phyloP scores from a whole-genome alignment of 1,140 invertebrate genomes.

The Acromyrmex echinatior region DNA sequence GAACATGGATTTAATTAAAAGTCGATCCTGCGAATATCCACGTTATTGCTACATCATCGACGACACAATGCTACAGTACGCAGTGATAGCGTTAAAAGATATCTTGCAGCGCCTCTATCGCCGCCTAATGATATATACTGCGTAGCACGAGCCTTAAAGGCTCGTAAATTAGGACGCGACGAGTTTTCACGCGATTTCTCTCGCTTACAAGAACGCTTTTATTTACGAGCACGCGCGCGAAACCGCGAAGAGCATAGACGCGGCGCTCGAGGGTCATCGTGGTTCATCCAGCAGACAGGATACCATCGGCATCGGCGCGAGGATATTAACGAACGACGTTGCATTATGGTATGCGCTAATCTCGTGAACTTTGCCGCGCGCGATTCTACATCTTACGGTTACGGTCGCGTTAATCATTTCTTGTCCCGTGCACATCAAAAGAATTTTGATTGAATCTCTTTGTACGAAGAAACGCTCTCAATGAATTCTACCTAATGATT shows the following conservation, averaged over 20 bases:
- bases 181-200: conserved; percentile 38
- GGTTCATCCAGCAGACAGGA: conserved; percentile 27
- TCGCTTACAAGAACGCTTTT: conserved; percentile 30
- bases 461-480: not conserved
- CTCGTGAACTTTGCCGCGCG: not conserved
- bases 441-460: conserved; percentile 2
- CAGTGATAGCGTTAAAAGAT: conserved; percentile 29
- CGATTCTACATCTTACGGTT: conserved; percentile 13
- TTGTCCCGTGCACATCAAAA: not conserved
- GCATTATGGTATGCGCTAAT: conserved; percentile 25
- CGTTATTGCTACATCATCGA: conserved; percentile 1
- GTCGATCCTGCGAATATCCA: conserved; percentile 3
- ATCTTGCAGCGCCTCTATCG: conserved; percentile 45
- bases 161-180: conserved; percentile 68
- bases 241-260: conserved; percentile 2
- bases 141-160: conserved; percentile 35
- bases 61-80: not conserved
- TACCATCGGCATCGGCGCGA: conserved; percentile 24
- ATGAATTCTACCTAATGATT: not conserved
- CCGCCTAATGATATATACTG: conserved; percentile 67
- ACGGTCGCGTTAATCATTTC: conserved; percentile 24
- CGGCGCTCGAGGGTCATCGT: conserved; percentile 46
- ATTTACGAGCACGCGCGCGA: conserved; percentile 34
- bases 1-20: conserved; percentile 67
- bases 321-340: conserved; percentile 32